phyloP scores from a whole-genome alignment of 2,888 invertebrate species.

The Pollenia angustigena region DNA sequence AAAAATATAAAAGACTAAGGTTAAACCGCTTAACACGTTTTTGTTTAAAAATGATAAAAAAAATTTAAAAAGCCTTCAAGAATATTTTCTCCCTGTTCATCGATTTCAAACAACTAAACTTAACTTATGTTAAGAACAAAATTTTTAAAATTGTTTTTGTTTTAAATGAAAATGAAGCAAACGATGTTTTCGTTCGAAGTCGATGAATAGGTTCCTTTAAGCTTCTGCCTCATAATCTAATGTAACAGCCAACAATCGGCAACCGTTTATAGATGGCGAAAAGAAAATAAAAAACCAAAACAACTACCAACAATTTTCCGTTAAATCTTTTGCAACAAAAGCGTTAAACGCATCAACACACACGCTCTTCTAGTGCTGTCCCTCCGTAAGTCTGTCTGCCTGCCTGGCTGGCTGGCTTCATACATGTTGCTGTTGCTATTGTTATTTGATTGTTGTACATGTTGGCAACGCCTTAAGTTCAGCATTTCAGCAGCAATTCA shows the following conservation, averaged over 20 bases:
- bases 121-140: too few relatives aligned
- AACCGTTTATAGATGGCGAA: slow-evolving; percentile 31
- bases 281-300: slow-evolving; percentile 24
- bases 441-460: slow-evolving; percentile 58
- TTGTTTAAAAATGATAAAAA: too few relatives aligned
- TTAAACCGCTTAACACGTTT: too few relatives aligned
- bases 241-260: slow-evolving; percentile 24
- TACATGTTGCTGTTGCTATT: slow-evolving; percentile 30
- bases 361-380: slow-evolving; percentile 44
- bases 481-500: slow-evolving; percentile 66
- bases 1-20: too few relatives aligned
- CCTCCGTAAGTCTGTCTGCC: slow-evolving; percentile 18
- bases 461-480: slow-evolving; percentile 65
- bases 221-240: slow-evolving; percentile 9
- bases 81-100: too few relatives aligned
- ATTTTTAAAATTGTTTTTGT: too few relatives aligned
- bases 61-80: too few relatives aligned
- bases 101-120: too few relatives aligned
- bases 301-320: slow-evolving; percentile 67
- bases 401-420: background rate
- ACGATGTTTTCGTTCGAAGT: too few relatives aligned
- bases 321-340: slow-evolving; percentile 71
- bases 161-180: too few relatives aligned
- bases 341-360: slow-evolving; percentile 69
- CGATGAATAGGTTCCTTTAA: slow-evolving; percentile 2